A percentile compares a stretch with the other conserved stretches of the same genome.
These are phyloP conservation scores for Bombus ignitus DNA, from an alignment of 1,140 invertebrate species.

Conservation along the genomic window DNA sequence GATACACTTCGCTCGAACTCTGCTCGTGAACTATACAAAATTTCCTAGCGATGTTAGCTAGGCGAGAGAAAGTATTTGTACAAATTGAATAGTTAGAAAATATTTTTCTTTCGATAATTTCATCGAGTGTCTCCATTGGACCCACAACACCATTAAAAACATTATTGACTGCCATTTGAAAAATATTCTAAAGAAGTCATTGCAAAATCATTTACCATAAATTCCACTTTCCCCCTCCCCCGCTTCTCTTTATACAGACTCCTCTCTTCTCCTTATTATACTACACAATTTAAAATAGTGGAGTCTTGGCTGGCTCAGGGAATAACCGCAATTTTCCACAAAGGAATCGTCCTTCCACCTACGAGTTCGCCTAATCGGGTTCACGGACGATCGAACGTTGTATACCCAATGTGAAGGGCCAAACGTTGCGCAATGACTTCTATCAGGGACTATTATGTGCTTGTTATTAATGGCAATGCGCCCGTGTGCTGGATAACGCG, in stretches of 20 bases:
- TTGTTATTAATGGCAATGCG: conserved; percentile 46
- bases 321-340: neutral
- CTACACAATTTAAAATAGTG: neutral
- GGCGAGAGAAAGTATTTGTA: neutral
- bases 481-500: conserved; percentile 39
- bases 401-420: conserved; percentile 5
- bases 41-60: neutral
- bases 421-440: conserved; percentile 56
- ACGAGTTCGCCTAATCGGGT: conserved; percentile 28
- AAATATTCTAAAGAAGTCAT: neutral
- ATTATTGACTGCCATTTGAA: neutral
- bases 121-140: neutral
- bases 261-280: neutral
- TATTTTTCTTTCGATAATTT: neutral
- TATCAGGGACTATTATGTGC: conserved; percentile 51
- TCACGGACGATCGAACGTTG: conserved; percentile 16
- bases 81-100: neutral
- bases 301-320: too few species aligned
- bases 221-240: too few species aligned
- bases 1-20: too few species aligned
- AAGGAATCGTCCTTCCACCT: neutral
- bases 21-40: too few species aligned
- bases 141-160: neutral
- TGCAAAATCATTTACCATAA: neutral
- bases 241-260: neutral